Base-by-base conservation (phyloP, 2,113 vertebrate species). In the Carlito syrichta region DNA sequence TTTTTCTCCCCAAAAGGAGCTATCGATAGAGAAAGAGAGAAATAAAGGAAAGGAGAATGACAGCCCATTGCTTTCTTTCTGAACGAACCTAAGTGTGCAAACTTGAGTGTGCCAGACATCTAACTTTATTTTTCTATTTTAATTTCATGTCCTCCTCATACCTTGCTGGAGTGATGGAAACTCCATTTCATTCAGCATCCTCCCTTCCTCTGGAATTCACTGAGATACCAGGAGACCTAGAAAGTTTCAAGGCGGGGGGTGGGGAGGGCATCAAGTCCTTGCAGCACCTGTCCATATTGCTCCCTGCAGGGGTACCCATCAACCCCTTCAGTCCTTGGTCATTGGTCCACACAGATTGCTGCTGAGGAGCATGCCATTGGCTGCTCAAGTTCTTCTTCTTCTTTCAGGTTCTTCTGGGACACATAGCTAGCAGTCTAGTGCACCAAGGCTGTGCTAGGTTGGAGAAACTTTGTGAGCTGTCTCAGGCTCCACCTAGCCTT, bases 401-500 rank as follows among this genome's bases (percentile, higher is more conserved):
- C 8, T 56, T 62, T 25, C 32, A 3, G 30, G 32, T 27, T 27
- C 32, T 16, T 54, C 45, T 8, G 2, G 62, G 1, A 11, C 0
- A 30, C 19, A 23, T 6, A 30, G 9, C 38, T 9, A 1, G 22
- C 32, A 22, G 52, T 20, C 48, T 8, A 12, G 13, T 2, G 16
- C 8, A 1, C 48, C 5, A 0, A 32, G 30, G 9, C 43, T 5
- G 20, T 19, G 82, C 62, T 9, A 6, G 60, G 16, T 32, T 25
- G 19, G 35, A 25, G 25, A 74, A 8, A 0, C 20, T 11, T 35
- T 0, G 0, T 13, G 12, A 7, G 17, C 6, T 4, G 0, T 48
- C 38, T 83, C 17, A 10, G 23, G 8, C 38, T 63, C 56, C 11
- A 4, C 17, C 6, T 4, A 10, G 0, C 30, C 43, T 52, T 78